A percentile compares a stretch with the other conserved stretches of the same genome.
Evolutionary conservation across 2,888 invertebrate genomes (phyloP).

Genomic region (Leptura quadrifasciata): DNA sequence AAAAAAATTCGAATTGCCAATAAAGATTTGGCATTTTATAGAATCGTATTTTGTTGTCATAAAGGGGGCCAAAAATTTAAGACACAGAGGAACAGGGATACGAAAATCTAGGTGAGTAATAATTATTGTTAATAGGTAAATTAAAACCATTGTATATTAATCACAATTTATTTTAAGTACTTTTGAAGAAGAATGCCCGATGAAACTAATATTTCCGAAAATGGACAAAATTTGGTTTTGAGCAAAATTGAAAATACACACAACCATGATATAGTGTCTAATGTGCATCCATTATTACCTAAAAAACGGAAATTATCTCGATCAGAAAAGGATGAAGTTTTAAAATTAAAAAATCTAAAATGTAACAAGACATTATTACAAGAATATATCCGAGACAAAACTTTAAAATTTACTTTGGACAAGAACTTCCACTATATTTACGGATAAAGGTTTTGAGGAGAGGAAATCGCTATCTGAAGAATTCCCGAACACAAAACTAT

Average conservation of each 20-base stretch:
- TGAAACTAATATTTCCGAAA: background rate
- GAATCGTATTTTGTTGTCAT: conserved; percentile 11
- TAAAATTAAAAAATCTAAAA: no score
- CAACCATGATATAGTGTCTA: background rate
- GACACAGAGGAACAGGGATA: conserved; percentile 10
- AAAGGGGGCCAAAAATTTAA: conserved; percentile 10
- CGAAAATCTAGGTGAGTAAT: conserved; percentile 10
- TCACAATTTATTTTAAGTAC: background rate
- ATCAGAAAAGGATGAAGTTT: no score
- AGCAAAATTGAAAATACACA: background rate
- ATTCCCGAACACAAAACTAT: conserved; percentile 35
- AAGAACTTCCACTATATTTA: conserved; percentile 24
- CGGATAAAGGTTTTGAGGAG: conserved; percentile 42
- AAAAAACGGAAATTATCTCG: no score
- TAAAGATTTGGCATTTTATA: conserved; percentile 10
- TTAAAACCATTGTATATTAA: background rate
- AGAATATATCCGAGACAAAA: background rate
- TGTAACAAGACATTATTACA: no score
- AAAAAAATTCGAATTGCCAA: background rate
- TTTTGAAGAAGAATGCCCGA: background rate
- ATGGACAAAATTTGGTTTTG: background rate
- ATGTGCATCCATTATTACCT: no score
- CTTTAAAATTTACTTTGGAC: conserved; percentile 36
- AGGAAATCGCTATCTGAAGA: conserved; percentile 31
- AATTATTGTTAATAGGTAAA: background rate